Base-by-base conservation (phyloP, 2,888 invertebrate species). In the Schizaphis graminum region DNA sequence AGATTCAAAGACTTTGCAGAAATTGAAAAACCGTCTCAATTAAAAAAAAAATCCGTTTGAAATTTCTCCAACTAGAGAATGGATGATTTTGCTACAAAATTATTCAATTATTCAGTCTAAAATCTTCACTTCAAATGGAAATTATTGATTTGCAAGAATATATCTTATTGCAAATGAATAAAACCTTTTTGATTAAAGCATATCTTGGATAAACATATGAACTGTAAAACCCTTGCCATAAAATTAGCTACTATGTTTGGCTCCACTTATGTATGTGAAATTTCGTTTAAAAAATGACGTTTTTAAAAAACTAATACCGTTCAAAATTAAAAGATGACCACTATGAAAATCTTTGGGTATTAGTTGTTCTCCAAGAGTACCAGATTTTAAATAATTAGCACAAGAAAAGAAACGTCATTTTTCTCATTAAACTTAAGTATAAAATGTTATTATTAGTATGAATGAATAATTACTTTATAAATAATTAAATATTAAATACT, bases 191-290 rank as follows among this genome's bases (percentile, higher is more conserved):
- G 94, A 89, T 35, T 86, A 56, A 86, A 92, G 2, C 44, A 92
- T 87, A 57, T 92, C 7, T 44, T 49, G 49, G 61, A 88, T 85
- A 92, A 94, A 49, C 94, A 94, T 84, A 84, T 94, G 47, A 92
- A 87, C 53, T 89, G 84, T n/a, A 91, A 88, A 94, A 92, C 77
- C 11, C 90, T 94, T 85, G 94, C 92, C 61, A 77, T 93, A 77
- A 90, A 94, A 88, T 91, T 94, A 41, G 91, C 47, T 85, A 94
- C 94, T 56, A 94, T 94, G 87, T 94, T 94, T 87, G 94, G 57
- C 57, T 57, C 93, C 57, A 94, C 94, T 61, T 94, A 90, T 53
- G 67, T 93, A 61, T 94, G 95, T 84, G 92, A 94, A 91, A 84
- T 93, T 91, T 90, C 91, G 28, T 94, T 94, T 53, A 91, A 67